These are phyloP conservation scores for Zoanthus solanderi DNA, from an alignment of 92 coral and sea anemone genomes.

Conservation along the genomic window DNA sequence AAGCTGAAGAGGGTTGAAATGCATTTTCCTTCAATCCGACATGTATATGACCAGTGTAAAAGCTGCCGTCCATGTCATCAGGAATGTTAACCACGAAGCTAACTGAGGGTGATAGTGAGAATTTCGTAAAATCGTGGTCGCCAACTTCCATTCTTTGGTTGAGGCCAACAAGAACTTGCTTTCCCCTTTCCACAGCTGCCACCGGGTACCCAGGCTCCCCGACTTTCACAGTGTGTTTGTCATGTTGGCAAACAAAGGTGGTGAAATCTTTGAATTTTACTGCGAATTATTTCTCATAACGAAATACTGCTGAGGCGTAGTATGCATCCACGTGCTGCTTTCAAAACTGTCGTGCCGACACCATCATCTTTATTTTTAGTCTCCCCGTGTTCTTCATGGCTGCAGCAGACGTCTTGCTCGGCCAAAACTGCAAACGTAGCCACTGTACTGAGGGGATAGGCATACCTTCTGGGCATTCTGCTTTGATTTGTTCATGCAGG, in stretches of 20 bases:
- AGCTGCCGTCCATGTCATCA: constrained; percentile 55
- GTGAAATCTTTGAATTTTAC: constrained; percentile 25
- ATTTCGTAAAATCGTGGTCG: constrained; percentile 42
- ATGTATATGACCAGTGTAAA: constrained; percentile 63
- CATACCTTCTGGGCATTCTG: constrained; percentile 53
- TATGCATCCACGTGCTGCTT: too few relatives aligned
- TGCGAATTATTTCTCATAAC: constrained; percentile 47
- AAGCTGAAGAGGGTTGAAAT: constrained; percentile 20
- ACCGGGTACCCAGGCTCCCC: constrained; percentile 21
- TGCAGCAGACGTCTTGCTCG: constrained; percentile 52
- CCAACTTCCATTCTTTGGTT: constrained; percentile 65
- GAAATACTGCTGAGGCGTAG: too few relatives aligned
- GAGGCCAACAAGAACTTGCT: constrained; percentile 50
- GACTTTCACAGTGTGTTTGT: constrained; percentile 51
- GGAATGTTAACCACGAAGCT: constrained; percentile 65
- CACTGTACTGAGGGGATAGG: constrained; percentile 54
- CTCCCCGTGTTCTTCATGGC: constrained; percentile 49
- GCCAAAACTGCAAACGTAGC: constrained; percentile 58
- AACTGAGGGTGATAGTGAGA: constrained; percentile 50
- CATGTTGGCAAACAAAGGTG: constrained; percentile 53
- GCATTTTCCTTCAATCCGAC: constrained; percentile 62
- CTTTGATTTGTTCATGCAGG: constrained; percentile 52
- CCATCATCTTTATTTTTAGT: constrained; percentile 59
- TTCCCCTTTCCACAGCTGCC: background rate
- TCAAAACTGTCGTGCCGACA: too few relatives aligned